These are phyloP conservation scores for Dinomys branickii DNA, from an alignment of 2,113 vertebrate species.

Conservation along the genomic window DNA sequence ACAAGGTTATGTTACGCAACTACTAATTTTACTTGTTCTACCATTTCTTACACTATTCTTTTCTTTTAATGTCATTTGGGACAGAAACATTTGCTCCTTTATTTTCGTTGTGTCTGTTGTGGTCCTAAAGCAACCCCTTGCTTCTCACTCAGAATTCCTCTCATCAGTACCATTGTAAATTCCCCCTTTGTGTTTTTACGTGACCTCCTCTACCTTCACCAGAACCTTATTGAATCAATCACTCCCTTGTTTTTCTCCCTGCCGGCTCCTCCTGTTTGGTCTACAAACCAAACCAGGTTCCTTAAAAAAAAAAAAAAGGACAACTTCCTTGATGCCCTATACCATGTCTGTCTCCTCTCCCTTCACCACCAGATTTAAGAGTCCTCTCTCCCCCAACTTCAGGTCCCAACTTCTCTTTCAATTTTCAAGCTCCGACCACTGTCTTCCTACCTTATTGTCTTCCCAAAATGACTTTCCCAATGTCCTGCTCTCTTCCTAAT, in stretches of 20 bases:
- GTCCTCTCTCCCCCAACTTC: neutral
- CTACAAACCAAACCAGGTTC: conserved; percentile 28
- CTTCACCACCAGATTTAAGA: neutral
- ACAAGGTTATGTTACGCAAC: neutral
- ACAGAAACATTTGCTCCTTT: neutral
- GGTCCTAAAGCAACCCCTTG: neutral
- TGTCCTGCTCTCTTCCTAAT: neutral
- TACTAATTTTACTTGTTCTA: conserved; percentile 19
- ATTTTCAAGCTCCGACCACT: neutral
- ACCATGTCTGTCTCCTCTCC: neutral
- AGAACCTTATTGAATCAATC: conserved; percentile 48
- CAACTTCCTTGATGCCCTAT: neutral
- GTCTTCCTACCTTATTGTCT: conserved; percentile 27
- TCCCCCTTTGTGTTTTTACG: neutral
- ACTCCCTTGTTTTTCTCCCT: neutral
- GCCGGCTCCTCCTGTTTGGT: conserved; percentile 50
- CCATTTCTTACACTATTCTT: neutral
- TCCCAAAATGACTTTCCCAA: conserved; percentile 12
- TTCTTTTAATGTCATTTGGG: neutral
- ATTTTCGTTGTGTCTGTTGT: neutral
- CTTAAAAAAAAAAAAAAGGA: neutral
- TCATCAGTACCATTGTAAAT: neutral
- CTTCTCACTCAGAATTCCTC: neutral
- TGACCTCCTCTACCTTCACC: neutral
- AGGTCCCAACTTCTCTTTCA: neutral